Percentiles rank a stretch among this genome's conserved stretches.
phyloP scores from a whole-genome alignment of 1,140 invertebrate genomes.

The Marisa cornuarietis region DNA sequence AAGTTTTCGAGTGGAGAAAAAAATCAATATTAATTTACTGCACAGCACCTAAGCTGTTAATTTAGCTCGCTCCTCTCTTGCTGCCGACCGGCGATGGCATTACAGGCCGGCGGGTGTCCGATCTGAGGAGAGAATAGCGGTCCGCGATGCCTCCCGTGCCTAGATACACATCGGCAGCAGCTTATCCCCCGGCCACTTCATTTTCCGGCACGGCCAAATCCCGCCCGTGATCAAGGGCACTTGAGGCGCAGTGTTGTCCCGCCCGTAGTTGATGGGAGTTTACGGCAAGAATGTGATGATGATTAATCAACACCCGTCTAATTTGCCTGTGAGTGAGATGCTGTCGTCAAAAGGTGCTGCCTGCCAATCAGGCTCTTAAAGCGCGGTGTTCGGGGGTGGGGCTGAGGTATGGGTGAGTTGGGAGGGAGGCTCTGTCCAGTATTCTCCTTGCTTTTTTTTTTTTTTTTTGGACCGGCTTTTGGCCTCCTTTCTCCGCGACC shows the following conservation, averaged over 20 bases:
- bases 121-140: not conserved
- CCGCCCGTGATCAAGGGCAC: slow-evolving; percentile 15
- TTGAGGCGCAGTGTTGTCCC: slow-evolving; percentile 21
- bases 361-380: slow-evolving; percentile 15
- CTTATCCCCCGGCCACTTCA: slow-evolving; percentile 5
- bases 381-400: not conserved
- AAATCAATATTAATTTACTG: slow-evolving; percentile 24
- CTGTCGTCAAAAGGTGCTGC: slow-evolving; percentile 17
- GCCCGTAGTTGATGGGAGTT: slow-evolving; percentile 17
- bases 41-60: slow-evolving; percentile 21
- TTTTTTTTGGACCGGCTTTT: not conserved
- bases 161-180: slow-evolving; percentile 2
- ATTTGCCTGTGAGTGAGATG: slow-evolving; percentile 1
- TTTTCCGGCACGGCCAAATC: slow-evolving; percentile 1
- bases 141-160: not conserved
- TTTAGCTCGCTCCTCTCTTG: slow-evolving; percentile 19
- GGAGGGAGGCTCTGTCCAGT: not conserved
- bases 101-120: not conserved
- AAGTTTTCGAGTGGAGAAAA: not conserved
- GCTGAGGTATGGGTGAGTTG: not conserved
- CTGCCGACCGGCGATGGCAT: slow-evolving; percentile 8
- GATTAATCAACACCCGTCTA: slow-evolving; percentile 23
- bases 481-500: not conserved
- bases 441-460: not conserved
- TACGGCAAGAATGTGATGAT: slow-evolving; percentile 18